Evolutionary conservation across 1,140 invertebrate species (phyloP).

Genomic region (Heliconius nattereri): DNA sequence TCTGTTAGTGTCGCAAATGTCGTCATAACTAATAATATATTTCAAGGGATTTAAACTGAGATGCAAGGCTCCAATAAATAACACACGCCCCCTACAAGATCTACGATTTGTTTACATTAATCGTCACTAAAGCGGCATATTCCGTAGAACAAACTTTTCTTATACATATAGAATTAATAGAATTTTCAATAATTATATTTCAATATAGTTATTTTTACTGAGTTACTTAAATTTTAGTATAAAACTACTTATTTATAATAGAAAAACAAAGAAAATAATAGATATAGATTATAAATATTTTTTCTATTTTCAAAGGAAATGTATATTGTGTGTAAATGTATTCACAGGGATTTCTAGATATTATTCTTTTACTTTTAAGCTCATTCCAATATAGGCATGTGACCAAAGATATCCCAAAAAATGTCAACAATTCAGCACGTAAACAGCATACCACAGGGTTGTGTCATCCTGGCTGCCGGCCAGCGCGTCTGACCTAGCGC

Average conservation of each 20-base stretch:
- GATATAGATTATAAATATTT: too few species aligned
- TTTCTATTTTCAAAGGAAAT: too few species aligned
- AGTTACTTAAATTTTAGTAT: too few species aligned
- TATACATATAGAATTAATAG: background rate
- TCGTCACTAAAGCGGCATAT: background rate
- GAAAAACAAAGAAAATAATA: too few species aligned
- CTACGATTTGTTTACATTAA: slow-evolving; percentile 30
- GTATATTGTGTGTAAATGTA: too few species aligned
- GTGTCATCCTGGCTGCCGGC: slow-evolving; percentile 67
- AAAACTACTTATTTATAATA: too few species aligned
- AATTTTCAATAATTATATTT: too few species aligned
- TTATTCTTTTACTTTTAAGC: background rate
- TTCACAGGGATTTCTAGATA: background rate
- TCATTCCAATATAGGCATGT: slow-evolving; percentile 15
- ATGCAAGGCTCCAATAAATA: slow-evolving; percentile 14
- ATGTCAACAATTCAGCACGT: slow-evolving; percentile 63
- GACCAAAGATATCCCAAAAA: slow-evolving; percentile 39
- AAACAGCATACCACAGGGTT: slow-evolving; percentile 69
- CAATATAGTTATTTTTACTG: too few species aligned
- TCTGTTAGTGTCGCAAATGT: background rate
- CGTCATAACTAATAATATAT: slow-evolving; percentile 6
- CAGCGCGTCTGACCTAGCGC: slow-evolving; percentile 68
- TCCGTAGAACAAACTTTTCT: background rate
- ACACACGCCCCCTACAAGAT: slow-evolving; percentile 24
- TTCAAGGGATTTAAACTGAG: background rate